Percentiles rank a stretch among this genome's conserved stretches.
These are phyloP conservation scores for Tipula unca DNA, from an alignment of 2,888 invertebrate genomes.

Conservation along the genomic window DNA sequence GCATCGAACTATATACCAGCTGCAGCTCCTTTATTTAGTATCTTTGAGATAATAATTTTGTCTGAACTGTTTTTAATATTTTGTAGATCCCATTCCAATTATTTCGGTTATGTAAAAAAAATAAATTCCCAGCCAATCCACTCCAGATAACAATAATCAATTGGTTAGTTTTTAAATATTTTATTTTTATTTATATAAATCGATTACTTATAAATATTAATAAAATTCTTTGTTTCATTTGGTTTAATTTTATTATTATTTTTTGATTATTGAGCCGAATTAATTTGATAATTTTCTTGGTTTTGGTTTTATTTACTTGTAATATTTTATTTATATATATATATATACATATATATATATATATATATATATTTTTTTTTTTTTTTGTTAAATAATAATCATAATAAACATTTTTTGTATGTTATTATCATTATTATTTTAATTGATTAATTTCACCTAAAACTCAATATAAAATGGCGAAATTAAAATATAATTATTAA, in stretches of 20 bases:
- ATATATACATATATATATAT: neutral
- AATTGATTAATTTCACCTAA: slow-evolving; percentile 15
- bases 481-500: neutral
- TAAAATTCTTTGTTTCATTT: neutral
- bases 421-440: slow-evolving; percentile 21
- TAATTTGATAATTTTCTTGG: neutral
- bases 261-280: neutral
- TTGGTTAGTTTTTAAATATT: neutral
- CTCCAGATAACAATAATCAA: neutral
- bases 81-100: neutral
- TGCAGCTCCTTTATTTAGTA: too few species aligned
- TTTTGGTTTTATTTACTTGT: neutral
- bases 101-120: too few species aligned
- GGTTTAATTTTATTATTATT: neutral
- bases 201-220: neutral
- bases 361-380: neutral
- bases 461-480: slow-evolving; percentile 16
- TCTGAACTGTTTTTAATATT: neutral
- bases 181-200: neutral
- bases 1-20: neutral
- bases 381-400: slow-evolving; percentile 3
- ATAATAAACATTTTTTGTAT: slow-evolving; percentile 18
- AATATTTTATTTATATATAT: neutral
- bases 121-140: neutral
- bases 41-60: too few species aligned